Evolutionary conservation across 1,140 invertebrate genomes (phyloP).

Genomic region (Drosophila leontia): DNA sequence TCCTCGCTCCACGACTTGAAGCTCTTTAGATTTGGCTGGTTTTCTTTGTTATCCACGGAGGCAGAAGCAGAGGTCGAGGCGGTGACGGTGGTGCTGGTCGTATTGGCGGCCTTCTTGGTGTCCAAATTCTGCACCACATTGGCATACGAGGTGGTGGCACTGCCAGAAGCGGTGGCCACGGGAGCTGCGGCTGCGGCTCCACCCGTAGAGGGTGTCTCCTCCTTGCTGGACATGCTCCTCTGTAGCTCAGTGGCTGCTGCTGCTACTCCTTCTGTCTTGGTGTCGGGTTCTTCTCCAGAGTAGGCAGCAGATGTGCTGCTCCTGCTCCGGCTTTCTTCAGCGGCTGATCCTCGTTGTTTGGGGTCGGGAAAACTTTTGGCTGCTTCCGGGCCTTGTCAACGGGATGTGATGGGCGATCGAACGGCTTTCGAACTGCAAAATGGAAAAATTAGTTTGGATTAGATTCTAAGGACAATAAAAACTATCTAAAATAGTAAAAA

Average conservation of each 20-base stretch:
- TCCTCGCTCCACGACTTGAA: conserved; percentile 84
- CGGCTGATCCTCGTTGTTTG: conserved; percentile 41
- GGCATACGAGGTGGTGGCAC: conserved; percentile 70
- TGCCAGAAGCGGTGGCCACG: conserved; percentile 23
- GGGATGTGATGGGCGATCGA: conserved; percentile 44
- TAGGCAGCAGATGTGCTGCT: conserved; percentile 60
- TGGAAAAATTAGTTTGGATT: background rate
- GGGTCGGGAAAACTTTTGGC: conserved; percentile 75
- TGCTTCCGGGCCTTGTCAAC: conserved; percentile 74
- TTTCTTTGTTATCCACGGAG: conserved; percentile 77
- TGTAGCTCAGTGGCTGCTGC: conserved; percentile 18
- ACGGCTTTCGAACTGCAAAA: conserved; percentile 49
- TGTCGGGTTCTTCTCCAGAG: conserved; percentile 56
- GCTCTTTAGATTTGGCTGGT: conserved; percentile 78
- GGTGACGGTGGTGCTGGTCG: conserved; percentile 11
- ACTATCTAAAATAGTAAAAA: background rate
- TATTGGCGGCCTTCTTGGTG: conserved; percentile 59
- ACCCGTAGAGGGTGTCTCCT: conserved; percentile 59
- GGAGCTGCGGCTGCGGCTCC: conserved; percentile 24
- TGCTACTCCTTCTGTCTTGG: conserved; percentile 23
- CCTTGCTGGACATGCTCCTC: conserved; percentile 78
- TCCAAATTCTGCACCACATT: conserved; percentile 83
- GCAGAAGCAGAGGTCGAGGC: conserved; percentile 14
- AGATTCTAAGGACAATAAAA: background rate
- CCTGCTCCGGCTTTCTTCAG: conserved; percentile 21